Evolutionary conservation across 1,140 invertebrate species (phyloP), one percentile per base, ranked within the genome.

Genomic region (Popillia japonica): DNA sequence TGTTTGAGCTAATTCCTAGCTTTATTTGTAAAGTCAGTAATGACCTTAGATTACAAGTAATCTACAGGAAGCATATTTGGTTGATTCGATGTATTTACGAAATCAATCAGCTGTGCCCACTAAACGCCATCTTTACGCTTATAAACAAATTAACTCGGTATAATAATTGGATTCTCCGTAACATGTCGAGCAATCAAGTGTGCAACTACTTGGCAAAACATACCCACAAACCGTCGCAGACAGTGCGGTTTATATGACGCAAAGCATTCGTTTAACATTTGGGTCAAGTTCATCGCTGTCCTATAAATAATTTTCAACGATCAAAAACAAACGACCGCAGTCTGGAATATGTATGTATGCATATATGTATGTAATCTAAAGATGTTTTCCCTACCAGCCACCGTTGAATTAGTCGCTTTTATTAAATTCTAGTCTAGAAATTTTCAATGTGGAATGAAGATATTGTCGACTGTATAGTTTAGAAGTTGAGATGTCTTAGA

Each of bases 251-350:
- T 23, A 68, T 22, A 22, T 23, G 20, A 68, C 48, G 48, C 48
- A 55, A 6, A 55, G 14, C 48, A 14, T 55, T 55, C 48, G 48
- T 55, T 17, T 17, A 22, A 17, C 11, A 68, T 68, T 68, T 68
- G 14, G 61, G 61, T 68, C 61, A 68, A 68, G 61, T 20, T 68
- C 61, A 68, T 68, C 22, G 61, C 61, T 68, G 61, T 68, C 61
- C 61, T 68, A 68, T 68, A 68, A 68, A 68, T 68, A 68, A 68
- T 68, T 34, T 27, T 68, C 61, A 68, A 68, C 27, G 61, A 34
- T 34, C 61, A 68, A 68, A 68, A 68, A 68, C 61, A 68, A 68
- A 7, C 20, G 27, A 68, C 27, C 61, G 8, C 61, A 23, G 61
- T 22, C 61, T 68, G 48, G 14, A 17, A 17, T 17, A 55, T 17